Evolutionary conservation across 2,888 invertebrate species (phyloP).

Genomic region (Temnothorax ravouxi): DNA sequence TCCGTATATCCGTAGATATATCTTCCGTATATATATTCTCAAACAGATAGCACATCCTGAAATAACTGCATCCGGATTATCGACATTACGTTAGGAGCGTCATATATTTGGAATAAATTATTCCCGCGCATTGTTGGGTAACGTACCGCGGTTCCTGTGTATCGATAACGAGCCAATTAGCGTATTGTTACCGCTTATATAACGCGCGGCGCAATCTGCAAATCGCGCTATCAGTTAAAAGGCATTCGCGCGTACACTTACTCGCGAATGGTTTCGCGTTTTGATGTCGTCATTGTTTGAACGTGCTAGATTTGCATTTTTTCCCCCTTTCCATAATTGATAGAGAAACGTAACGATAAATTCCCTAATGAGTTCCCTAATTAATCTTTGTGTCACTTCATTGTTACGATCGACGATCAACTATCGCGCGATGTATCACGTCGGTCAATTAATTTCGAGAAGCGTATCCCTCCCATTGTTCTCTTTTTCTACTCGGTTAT

Average conservation of each 20-base stretch:
- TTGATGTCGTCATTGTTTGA: background rate
- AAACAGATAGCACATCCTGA: background rate
- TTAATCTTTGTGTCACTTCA: constrained; percentile 57
- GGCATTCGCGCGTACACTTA: constrained; percentile 2
- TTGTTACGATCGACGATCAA: constrained; percentile 39
- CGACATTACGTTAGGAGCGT: constrained; percentile 61
- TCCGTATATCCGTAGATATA: background rate
- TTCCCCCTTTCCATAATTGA: background rate
- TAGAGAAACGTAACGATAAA: constrained; percentile 11
- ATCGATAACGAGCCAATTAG: constrained; percentile 75
- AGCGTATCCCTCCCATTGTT: constrained; percentile 47
- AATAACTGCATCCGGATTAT: constrained; percentile 45
- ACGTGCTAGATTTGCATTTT: background rate
- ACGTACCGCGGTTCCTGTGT: constrained; percentile 54
- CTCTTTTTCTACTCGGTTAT: constrained; percentile 66
- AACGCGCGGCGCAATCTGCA: constrained; percentile 57
- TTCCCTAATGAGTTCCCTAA: constrained; percentile 46
- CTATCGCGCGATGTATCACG: constrained; percentile 31
- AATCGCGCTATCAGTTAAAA: constrained; percentile 61
- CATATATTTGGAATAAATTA: constrained; percentile 66
- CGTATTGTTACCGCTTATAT: constrained; percentile 65
- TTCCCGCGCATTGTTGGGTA: constrained; percentile 54
- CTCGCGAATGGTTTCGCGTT: background rate
- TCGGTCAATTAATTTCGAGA: constrained; percentile 12
- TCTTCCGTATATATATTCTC: background rate